Base-by-base conservation (phyloP, 2,888 invertebrate genomes). In the Beris morrisii region DNA sequence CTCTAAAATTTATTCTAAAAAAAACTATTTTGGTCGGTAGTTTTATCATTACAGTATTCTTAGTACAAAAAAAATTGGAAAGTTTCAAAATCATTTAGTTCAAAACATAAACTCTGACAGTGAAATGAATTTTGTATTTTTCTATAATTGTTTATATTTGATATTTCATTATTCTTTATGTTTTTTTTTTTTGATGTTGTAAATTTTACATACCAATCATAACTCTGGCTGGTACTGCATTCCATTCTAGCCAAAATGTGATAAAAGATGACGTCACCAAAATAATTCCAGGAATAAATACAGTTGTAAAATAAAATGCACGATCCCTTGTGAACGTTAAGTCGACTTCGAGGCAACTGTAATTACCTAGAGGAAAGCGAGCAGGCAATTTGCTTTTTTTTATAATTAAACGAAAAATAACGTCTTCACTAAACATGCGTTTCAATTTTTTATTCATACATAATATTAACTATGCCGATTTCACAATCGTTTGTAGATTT, bases 241-340 rank as follows among this genome's bases (percentile, higher is more conserved):
- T 95, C 94, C 95, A 95, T 85, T 95, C 95, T 83, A 95, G 87
- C 95, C 95, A 95, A 86, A 95, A 95, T 79, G 95, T 95, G 83
- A 95, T 95, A 87, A 95, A 95, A 78, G 95, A 95, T 83, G 94
- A 94, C 75, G 95, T 95, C 82, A 95, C 95, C 85, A 95, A 87
- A 84, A 95, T 94, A 81, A 95, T 94, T 79, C 95, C 95, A 76
- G 95, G 95, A 84, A 95, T 94, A 85, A 95, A 95, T 83, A 95
- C 95, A 79, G 95, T 95, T 76, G 94, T 95, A 85, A 95, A 94
- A 87, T 95, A 95, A 87, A 95, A 95, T 81, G 94, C 93, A 85
- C 94, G 89, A 86, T 95, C 95, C 82, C 95, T 86, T 74, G 94
- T 95, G 85, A 95, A 95, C 83, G 91, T 93, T 81, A 95, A 86